Conservation (phyloP, 1,140 invertebrate species). For the Bombus soroeensis region DNA sequence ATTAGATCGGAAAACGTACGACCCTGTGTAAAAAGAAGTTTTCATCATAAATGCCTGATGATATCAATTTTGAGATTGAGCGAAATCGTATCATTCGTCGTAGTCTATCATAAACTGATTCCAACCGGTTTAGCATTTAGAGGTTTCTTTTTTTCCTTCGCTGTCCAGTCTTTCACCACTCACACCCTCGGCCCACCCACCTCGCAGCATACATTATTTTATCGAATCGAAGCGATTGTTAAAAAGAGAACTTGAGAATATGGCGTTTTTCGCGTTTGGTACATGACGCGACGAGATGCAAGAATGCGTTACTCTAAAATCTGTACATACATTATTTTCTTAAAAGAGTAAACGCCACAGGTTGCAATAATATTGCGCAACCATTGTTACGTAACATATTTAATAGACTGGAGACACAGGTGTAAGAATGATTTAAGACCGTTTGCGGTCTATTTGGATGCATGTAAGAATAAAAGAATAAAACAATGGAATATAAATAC, state of each 20-base stretch:
- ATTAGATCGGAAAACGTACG: slow-evolving; percentile 90
- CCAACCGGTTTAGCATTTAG: no score
- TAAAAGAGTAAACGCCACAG: not conserved
- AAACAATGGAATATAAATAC: not conserved
- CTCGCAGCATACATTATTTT: no score
- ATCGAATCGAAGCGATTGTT: not conserved
- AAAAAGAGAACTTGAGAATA: not conserved
- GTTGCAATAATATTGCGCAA: slow-evolving; percentile 18
- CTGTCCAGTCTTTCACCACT: no score
- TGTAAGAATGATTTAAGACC: not conserved
- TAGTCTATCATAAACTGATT: not conserved
- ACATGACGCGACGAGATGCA: accelerated
- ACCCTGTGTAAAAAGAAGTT: slow-evolving; percentile 84
- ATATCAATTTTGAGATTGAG: not conserved
- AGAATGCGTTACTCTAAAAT: not conserved
- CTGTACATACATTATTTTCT: not conserved
- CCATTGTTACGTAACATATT: slow-evolving; percentile 5
- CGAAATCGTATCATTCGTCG: not conserved
- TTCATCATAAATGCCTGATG: no score
- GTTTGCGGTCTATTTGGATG: not conserved
- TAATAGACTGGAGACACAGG: not conserved
- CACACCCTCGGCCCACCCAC: no score
- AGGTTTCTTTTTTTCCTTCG: no score
- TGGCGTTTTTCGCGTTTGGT: no score
- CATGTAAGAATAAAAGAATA: no score